These are phyloP conservation scores for Craniophora ligustri DNA, from an alignment of 2,888 invertebrate genomes.

Conservation along the genomic window DNA sequence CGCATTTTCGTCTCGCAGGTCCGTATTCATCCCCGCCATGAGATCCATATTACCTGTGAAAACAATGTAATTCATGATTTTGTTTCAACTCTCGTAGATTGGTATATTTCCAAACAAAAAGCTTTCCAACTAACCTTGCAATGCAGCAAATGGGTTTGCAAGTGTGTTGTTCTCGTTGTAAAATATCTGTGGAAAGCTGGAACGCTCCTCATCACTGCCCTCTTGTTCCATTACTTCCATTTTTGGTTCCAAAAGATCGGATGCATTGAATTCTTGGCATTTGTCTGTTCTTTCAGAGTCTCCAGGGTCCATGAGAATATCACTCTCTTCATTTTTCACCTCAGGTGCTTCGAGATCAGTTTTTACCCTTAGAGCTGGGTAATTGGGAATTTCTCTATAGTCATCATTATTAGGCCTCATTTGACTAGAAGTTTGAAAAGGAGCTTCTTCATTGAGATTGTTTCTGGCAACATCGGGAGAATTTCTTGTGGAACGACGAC, in stretches of 20 bases:
- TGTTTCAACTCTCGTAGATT: slow-evolving; percentile 4
- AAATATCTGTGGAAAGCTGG: slow-evolving; percentile 79
- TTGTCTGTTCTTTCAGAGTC: slow-evolving; percentile 80
- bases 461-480: slow-evolving; percentile 88
- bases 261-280: slow-evolving; percentile 82
- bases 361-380: slow-evolving; percentile 85
- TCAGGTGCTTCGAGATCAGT: slow-evolving; percentile 87
- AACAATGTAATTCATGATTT: slow-evolving; percentile 25
- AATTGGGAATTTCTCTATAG: slow-evolving; percentile 85
- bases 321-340: slow-evolving; percentile 85
- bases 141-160: slow-evolving; percentile 84
- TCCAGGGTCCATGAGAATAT: slow-evolving; percentile 83
- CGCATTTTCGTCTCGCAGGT: slow-evolving; percentile 81
- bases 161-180: slow-evolving; percentile 82
- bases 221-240: slow-evolving; percentile 92
- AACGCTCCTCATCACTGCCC: slow-evolving; percentile 91
- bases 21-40: slow-evolving; percentile 80
- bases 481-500: slow-evolving; percentile 84
- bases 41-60: slow-evolving; percentile 83
- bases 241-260: slow-evolving; percentile 90
- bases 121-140: slow-evolving; percentile 73
- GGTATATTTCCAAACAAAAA: slow-evolving; percentile 8
- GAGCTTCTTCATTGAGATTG: slow-evolving; percentile 87
- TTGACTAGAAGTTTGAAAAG: slow-evolving; percentile 88
- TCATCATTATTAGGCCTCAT: slow-evolving; percentile 88